Percentiles rank a stretch among this genome's conserved stretches.
These are phyloP conservation scores for Monopis laevigella DNA, from an alignment of 2,888 invertebrate genomes.

Conservation along the genomic window DNA sequence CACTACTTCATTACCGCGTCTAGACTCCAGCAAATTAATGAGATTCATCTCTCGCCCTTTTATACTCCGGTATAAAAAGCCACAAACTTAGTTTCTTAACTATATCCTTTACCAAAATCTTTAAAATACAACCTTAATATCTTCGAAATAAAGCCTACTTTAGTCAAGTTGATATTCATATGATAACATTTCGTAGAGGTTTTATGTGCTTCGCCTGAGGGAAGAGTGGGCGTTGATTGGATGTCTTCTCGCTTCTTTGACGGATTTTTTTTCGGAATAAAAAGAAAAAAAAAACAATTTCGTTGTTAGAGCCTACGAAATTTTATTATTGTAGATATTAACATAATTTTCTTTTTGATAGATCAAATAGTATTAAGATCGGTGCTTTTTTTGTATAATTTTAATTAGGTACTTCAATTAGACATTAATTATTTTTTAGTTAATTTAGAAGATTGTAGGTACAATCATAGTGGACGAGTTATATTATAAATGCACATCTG, in stretches of 20 bases:
- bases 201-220: constrained; percentile 6
- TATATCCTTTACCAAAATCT: no score
- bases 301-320: constrained; percentile 7
- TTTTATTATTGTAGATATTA: constrained; percentile 8
- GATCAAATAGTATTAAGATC: no score
- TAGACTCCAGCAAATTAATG: constrained; percentile 11
- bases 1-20: constrained; percentile 11
- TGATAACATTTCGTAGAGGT: neutral
- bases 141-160: no score
- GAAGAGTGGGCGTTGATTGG: constrained; percentile 8
- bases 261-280: constrained; percentile 4
- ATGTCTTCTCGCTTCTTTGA: constrained; percentile 6
- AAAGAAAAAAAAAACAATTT: constrained; percentile 10
- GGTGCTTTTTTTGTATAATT: no score
- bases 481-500: no score
- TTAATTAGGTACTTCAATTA: no score
- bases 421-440: no score
- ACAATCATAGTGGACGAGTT: no score
- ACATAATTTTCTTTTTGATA: constrained; percentile 7
- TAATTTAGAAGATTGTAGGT: no score
- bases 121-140: no score
- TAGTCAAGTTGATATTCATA: neutral
- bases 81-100: neutral
- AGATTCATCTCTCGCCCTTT: constrained; percentile 12
- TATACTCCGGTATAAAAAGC: constrained; percentile 4